These are phyloP conservation scores for Motacilla tschutschensis DNA, from an alignment of 2,113 vertebrate genomes.

Conservation along the genomic window DNA sequence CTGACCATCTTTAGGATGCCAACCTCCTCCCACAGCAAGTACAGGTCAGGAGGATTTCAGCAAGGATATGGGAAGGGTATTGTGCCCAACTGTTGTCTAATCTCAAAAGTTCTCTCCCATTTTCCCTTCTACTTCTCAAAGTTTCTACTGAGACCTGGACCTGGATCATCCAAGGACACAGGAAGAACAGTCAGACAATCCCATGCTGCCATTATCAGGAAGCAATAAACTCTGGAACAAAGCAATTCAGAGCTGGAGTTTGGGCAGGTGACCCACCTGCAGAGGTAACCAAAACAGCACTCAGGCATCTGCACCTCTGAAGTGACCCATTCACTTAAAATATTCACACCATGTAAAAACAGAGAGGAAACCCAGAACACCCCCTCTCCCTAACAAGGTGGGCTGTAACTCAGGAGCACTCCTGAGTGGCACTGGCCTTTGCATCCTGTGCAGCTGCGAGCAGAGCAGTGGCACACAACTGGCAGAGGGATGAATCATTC, in stretches of 20 bases:
- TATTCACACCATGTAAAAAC: fast-evolving
- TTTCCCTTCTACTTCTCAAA: not conserved
- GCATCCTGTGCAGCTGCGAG: not conserved
- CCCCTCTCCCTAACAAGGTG: not conserved
- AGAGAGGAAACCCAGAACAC: not conserved
- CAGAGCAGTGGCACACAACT: not conserved
- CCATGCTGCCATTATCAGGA: not conserved
- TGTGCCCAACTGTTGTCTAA: not conserved
- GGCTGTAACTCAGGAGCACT: not conserved
- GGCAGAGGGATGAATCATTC: not conserved
- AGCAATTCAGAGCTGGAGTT: not conserved
- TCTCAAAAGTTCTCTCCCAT: not conserved
- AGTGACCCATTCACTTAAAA: fast-evolving
- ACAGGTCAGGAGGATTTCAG: not conserved
- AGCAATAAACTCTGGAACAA: not conserved
- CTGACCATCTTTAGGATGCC: not conserved
- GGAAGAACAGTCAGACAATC: not conserved
- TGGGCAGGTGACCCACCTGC: not conserved
- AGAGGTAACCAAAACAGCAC: not conserved
- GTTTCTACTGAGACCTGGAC: not conserved
- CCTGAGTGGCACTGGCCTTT: not conserved
- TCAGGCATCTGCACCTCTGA: not conserved
- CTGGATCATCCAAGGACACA: not conserved
- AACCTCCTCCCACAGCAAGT: not conserved
- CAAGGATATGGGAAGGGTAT: not conserved